phyloP scores from a whole-genome alignment of 2,797 vertebrate species.

The Propithecus deckenii region DNA sequence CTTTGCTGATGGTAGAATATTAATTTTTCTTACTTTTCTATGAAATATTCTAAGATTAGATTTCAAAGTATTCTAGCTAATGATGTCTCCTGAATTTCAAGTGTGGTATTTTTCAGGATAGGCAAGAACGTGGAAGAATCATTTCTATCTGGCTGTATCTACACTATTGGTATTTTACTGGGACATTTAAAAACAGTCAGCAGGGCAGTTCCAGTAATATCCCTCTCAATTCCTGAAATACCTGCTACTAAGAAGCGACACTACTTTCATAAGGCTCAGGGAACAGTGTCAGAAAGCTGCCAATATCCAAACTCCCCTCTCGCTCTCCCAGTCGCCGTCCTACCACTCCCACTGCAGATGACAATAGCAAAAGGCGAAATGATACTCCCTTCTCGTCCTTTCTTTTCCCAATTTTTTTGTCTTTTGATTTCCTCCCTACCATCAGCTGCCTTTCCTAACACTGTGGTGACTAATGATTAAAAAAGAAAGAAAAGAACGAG shows the following conservation, averaged over 20 bases:
- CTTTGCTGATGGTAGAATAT: background rate
- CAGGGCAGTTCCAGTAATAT: background rate
- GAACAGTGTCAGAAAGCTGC: background rate
- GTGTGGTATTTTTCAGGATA: background rate
- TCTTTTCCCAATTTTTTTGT: background rate
- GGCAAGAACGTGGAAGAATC: background rate
- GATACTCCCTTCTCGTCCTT: background rate
- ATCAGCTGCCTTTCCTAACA: constrained; percentile 8
- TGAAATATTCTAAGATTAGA: constrained; percentile 3
- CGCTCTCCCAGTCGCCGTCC: background rate
- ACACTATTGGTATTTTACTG: background rate
- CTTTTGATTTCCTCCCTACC: constrained; percentile 28
- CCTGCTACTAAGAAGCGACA: background rate
- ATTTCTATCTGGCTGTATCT: constrained; percentile 3
- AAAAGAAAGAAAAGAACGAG: background rate
- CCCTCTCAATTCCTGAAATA: constrained; percentile 23
- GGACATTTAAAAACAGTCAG: background rate
- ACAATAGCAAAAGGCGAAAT: too few species aligned
- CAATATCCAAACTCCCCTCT: background rate
- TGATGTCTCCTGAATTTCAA: constrained; percentile 3
- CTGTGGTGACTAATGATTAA: background rate
- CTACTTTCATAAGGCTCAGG: background rate
- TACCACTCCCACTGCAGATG: too few species aligned
- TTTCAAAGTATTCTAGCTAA: constrained; percentile 34
- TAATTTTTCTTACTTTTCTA: constrained; percentile 8